Conservation (phyloP, 2,888 invertebrate genomes). For the Pterobdella sp. region DNA sequence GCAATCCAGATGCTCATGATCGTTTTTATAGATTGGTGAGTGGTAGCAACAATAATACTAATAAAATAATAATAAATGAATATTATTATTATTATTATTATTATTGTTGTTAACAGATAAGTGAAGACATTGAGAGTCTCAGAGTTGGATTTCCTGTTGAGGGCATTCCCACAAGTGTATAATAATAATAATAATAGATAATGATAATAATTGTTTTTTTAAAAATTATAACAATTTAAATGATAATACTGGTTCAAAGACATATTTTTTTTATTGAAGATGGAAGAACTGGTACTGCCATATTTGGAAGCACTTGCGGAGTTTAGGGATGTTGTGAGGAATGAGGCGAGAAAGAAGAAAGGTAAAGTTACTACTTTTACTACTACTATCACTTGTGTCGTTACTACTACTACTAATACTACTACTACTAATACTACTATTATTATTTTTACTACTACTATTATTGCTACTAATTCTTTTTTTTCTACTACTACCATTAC, state of each 20-base stretch:
- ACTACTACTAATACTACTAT: background rate
- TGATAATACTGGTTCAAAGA: no score
- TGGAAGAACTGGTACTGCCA: slow-evolving; percentile 76
- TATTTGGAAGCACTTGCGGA: slow-evolving; percentile 75
- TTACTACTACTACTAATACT: background rate
- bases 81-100: background rate
- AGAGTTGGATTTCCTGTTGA: background rate
- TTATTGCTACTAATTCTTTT: background rate
- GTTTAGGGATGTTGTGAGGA: slow-evolving; percentile 73
- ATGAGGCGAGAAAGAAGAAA: slow-evolving; percentile 59
- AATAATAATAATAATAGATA: no score
- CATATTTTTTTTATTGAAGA: slow-evolving; percentile 43
- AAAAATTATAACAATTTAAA: no score
- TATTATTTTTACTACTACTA: background rate
- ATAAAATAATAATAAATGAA: no score
- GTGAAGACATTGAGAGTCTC: background rate
- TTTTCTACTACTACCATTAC: background rate
- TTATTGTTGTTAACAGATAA: background rate
- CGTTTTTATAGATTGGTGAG: no score
- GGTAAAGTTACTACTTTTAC: slow-evolving; percentile 38
- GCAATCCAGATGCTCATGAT: no score
- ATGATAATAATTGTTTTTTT: no score
- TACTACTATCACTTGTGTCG: background rate
- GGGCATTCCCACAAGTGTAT: background rate
- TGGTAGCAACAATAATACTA: no score